Percentiles rank a stretch among this genome's conserved stretches.
phyloP scores from a whole-genome alignment of 2,797 vertebrate genomes.

The Oryzias dopingdopingensis region DNA sequence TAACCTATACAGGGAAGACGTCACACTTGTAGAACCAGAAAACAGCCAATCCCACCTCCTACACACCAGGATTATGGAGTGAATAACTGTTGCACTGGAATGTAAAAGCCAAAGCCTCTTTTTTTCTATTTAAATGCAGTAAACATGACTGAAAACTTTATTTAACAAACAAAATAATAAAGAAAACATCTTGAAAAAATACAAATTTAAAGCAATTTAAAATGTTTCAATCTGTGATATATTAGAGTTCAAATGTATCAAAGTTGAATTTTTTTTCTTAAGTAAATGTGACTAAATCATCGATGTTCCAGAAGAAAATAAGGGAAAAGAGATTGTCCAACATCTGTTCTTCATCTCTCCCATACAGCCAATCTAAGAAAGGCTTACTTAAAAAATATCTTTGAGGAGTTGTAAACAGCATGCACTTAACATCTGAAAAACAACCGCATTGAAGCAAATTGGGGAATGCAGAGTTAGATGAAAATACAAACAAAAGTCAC shows the following conservation, averaged over 20 bases:
- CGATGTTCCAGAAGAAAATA: not conserved
- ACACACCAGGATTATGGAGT: no score
- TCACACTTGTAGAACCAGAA: no score
- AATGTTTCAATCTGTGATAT: not conserved
- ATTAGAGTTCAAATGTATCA: not conserved
- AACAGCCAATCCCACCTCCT: no score
- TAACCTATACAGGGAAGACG: no score
- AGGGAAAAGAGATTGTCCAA: not conserved
- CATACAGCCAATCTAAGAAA: not conserved
- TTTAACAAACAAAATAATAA: no score
- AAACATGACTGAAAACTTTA: no score
- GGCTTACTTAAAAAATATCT: constrained; percentile 2
- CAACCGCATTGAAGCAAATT: constrained; percentile 42
- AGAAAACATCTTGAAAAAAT: no score
- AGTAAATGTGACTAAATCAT: not conserved
- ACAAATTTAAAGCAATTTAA: no score
- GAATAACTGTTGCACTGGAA: no score
- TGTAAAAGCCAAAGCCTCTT: no score
- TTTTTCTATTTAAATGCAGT: no score
- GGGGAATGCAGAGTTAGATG: constrained; percentile 25
- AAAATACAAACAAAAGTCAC: constrained; percentile 37
- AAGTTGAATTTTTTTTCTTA: not conserved
- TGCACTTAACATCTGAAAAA: constrained; percentile 25
- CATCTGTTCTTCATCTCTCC: constrained; percentile 15
- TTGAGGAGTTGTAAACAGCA: constrained; percentile 7